phyloP scores from a whole-genome alignment of 1,140 invertebrate genomes.

The Anastatus disparis region DNA sequence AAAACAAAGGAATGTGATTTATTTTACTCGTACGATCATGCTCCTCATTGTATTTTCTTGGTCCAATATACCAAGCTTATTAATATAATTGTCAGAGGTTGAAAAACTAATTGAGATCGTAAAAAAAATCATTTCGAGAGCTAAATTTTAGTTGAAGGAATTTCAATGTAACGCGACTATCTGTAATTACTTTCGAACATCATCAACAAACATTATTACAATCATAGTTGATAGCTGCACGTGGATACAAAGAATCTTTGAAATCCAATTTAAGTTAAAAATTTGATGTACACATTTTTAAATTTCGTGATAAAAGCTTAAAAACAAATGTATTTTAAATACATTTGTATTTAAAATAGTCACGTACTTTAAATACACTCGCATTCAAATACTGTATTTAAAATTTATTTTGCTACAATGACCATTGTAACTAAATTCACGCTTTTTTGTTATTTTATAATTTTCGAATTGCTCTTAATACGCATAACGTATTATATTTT shows the following conservation, averaged over 20 bases:
- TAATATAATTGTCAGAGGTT: constrained; percentile 29
- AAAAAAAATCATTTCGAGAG: constrained; percentile 27
- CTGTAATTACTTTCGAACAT: constrained; percentile 33
- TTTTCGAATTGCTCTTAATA: constrained; percentile 31
- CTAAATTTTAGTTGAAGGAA: constrained; percentile 31
- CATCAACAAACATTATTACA: constrained; percentile 32
- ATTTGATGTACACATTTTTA: constrained; percentile 31
- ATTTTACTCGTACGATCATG: constrained; percentile 34
- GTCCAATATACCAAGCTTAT: constrained; percentile 38
- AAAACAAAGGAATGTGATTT: constrained; percentile 39
- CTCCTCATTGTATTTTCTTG: constrained; percentile 19
- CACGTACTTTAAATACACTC: constrained; percentile 42
- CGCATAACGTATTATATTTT: constrained; percentile 56
- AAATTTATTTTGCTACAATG: constrained; percentile 40
- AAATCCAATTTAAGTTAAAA: constrained; percentile 30
- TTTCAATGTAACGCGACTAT: constrained; percentile 30
- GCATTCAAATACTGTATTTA: constrained; percentile 43
- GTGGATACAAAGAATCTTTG: constrained; percentile 13
- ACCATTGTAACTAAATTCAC: constrained; percentile 40
- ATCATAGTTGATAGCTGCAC: constrained; percentile 28
- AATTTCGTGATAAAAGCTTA: constrained; percentile 32
- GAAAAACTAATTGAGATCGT: constrained; percentile 34
- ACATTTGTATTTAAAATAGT: constrained; percentile 43
- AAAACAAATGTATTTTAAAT: constrained; percentile 43
- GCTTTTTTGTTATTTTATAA: constrained; percentile 26